Percentiles rank a stretch among this genome's conserved stretches.
phyloP scores from a whole-genome alignment of 2,888 invertebrate genomes.

The Steromphala cineraria region DNA sequence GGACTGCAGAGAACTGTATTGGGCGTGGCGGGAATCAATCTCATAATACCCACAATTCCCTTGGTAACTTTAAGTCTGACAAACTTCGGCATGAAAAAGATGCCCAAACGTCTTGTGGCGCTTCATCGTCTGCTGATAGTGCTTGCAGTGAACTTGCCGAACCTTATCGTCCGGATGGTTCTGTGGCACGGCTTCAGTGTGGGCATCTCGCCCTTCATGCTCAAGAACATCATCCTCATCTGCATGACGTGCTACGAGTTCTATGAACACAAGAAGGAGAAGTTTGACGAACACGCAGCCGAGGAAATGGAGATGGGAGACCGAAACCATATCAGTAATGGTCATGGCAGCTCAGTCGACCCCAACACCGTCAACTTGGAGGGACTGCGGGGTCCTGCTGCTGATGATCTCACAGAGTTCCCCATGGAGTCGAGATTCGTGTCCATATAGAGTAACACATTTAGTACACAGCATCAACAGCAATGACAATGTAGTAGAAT shows the following conservation, averaged over 20 bases:
- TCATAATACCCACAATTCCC: slow-evolving; percentile 78
- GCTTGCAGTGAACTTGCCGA: slow-evolving; percentile 78
- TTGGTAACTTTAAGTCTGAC: slow-evolving; percentile 78
- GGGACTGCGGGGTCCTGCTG: no score
- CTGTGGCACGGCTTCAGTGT: slow-evolving; percentile 77
- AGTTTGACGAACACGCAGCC: neutral
- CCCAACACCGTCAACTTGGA: no score
- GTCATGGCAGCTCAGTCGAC: no score
- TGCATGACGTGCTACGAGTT: slow-evolving; percentile 74
- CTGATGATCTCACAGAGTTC: no score
- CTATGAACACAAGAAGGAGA: slow-evolving; percentile 43
- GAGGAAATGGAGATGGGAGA: neutral
- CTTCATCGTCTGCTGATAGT: slow-evolving; percentile 76
- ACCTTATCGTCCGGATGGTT: slow-evolving; percentile 78
- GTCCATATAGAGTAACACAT: no score
- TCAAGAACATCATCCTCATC: slow-evolving; percentile 79
- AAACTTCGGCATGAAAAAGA: slow-evolving; percentile 73
- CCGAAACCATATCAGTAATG: no score
- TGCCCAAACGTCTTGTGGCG: slow-evolving; percentile 58
- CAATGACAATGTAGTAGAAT: no score
- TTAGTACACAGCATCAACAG: no score
- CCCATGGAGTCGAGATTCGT: no score
- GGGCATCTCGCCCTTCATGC: slow-evolving; percentile 78
- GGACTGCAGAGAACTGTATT: slow-evolving; percentile 77
- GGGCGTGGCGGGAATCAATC: slow-evolving; percentile 77